Evolutionary conservation across 2,113 vertebrate species (phyloP).

Genomic region (Corvus hawaiiensis): DNA sequence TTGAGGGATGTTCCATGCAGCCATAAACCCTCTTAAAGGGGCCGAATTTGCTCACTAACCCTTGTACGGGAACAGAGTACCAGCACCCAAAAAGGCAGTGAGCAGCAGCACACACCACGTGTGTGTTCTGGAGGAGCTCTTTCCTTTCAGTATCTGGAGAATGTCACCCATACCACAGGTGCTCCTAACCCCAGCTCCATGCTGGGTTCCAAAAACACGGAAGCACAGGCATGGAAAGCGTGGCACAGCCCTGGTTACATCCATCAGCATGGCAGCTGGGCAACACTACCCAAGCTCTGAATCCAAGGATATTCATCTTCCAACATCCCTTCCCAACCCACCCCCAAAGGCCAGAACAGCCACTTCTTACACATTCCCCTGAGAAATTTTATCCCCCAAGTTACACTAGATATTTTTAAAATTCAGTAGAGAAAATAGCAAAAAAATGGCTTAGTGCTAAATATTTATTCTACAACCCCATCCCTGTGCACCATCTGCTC

Average conservation of each 20-base stretch:
- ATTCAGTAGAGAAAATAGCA: conserved; percentile 4
- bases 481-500: conserved; percentile 38
- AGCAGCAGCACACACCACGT: accelerated
- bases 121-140: background rate
- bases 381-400: background rate
- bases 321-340: background rate
- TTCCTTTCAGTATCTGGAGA: background rate
- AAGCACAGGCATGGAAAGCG: accelerated
- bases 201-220: accelerated
- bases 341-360: background rate
- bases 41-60: background rate
- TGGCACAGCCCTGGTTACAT: background rate
- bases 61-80: background rate
- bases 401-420: background rate
- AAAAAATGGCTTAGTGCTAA: background rate
- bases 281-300: background rate
- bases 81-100: background rate
- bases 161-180: background rate
- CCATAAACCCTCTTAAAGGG: background rate
- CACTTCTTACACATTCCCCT: background rate
- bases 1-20: background rate
- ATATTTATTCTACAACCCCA: conserved; percentile 45
- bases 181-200: background rate
- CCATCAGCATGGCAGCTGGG: background rate
- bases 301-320: background rate